phyloP scores from a whole-genome alignment of 2,888 invertebrate species.

The Fragum sueziense region DNA sequence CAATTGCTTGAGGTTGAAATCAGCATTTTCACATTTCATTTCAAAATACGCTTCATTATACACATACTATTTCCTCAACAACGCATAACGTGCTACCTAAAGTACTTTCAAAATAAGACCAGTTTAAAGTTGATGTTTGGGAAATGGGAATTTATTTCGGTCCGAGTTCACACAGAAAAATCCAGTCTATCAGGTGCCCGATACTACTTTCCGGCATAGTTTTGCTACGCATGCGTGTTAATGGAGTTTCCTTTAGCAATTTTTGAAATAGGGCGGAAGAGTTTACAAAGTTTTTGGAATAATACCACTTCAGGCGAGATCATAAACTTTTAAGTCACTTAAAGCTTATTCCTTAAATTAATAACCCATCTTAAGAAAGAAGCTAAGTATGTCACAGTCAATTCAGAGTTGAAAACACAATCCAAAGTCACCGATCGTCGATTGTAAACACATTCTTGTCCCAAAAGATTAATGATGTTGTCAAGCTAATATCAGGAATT shows the following conservation, averaged over 20 bases:
- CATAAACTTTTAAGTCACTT: neutral
- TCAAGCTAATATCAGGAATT: slow-evolving; percentile 19
- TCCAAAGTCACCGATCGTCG: neutral
- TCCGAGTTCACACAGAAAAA: too few relatives aligned
- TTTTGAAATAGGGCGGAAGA: slow-evolving; percentile 72
- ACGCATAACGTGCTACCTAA: too few relatives aligned
- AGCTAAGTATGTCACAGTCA: neutral
- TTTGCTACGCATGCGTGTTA: slow-evolving; percentile 63
- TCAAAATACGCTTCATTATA: too few relatives aligned
- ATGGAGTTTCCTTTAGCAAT: slow-evolving; percentile 63
- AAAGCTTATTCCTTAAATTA: neutral
- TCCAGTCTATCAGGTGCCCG: slow-evolving; percentile 13
- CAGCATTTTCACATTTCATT: too few relatives aligned
- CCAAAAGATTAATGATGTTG: slow-evolving; percentile 20
- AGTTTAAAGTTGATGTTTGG: too few relatives aligned
- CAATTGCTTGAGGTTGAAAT: too few relatives aligned
- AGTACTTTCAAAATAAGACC: too few relatives aligned
- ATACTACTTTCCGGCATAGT: neutral
- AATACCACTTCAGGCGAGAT: slow-evolving; percentile 18
- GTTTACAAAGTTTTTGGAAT: slow-evolving; percentile 51
- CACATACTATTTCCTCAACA: too few relatives aligned
- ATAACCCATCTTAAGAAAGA: neutral
- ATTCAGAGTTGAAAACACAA: neutral
- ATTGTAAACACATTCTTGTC: slow-evolving; percentile 15
- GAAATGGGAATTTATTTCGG: too few relatives aligned